phyloP scores from a whole-genome alignment of 2,113 vertebrate species.

The Rhinoptilus africanus region DNA sequence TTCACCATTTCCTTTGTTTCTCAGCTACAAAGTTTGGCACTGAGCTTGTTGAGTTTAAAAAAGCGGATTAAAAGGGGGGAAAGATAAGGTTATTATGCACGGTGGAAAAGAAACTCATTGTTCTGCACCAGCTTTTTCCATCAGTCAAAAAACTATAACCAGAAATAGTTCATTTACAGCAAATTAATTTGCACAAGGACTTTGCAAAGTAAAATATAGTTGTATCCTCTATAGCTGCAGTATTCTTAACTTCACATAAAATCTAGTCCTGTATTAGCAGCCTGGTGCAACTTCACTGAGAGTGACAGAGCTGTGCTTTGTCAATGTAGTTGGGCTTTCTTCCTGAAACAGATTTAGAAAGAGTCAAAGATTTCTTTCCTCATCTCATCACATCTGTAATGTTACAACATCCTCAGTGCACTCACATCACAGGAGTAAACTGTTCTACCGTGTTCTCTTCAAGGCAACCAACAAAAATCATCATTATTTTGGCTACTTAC shows the following conservation, averaged over 20 bases:
- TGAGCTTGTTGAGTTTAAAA: not conserved
- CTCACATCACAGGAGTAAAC: not conserved
- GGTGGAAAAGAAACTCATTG: not conserved
- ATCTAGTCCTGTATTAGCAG: not conserved
- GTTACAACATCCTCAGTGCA: not conserved
- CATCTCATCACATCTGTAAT: not conserved
- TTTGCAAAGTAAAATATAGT: not conserved
- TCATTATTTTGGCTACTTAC: conserved; percentile 22
- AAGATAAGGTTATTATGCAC: not conserved
- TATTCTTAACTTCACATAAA: not conserved
- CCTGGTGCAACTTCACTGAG: not conserved
- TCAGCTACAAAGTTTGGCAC: not conserved
- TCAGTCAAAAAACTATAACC: not conserved
- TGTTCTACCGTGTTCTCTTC: not conserved
- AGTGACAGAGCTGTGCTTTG: not conserved
- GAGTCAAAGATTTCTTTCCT: not conserved
- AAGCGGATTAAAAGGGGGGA: not conserved
- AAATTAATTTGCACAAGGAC: not conserved
- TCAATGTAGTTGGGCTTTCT: not conserved
- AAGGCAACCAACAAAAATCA: not conserved
- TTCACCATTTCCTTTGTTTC: not conserved
- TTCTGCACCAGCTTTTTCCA: not conserved
- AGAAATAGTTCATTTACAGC: not conserved
- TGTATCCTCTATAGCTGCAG: not conserved
- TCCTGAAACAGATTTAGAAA: not conserved